Evolutionary conservation across 1,140 invertebrate genomes (phyloP), one percentile per base, ranked within the genome.

Genomic region (Dendroctonus valens): DNA sequence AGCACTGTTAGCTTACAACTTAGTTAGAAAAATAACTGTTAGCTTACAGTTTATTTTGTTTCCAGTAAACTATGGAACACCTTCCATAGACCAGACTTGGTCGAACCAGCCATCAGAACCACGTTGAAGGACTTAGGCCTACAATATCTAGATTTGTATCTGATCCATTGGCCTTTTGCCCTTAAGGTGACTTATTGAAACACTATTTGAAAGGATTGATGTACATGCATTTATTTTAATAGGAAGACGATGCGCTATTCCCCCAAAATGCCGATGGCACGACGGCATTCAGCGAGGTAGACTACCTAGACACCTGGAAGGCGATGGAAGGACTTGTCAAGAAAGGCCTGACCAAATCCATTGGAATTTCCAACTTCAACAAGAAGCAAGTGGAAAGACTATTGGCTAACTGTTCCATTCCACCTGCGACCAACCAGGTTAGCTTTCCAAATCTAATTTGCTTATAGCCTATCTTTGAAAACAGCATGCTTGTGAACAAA

Each of bases 281-380:
- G 73, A 59, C 72, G 3, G 68, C 74, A 6, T 74, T 74, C 54
- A 82, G 80, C 11, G 79, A 84, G 7, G 81, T 84, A 2, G 93
- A 97, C 78, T 96, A 90, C 72, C 70, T 94, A 8, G 94, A 96
- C 71, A 94, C 94, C 0, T 98, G 94, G 94, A 87, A 85, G 79
- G 93, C 85, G 37, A 85, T 97, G 85, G 95, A 97, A 80, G 82
- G 88, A 49, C 84, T 90, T 49, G 86, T 89, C 4, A 80, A 85
- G 38, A 79, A 87, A 59, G 93, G 92, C 2, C 80, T 93, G 7
- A 81, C 85, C 0, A 86, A 83, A 60, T 89, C 89, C 59, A 92
- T 98, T 74, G 95, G 95, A 0, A 68, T 97, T 0, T 96, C 93
- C 26, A 98, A 97, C 79, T 98, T 98, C 75, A 97, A 94, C 76